phyloP scores from a whole-genome alignment of 1,140 invertebrate species.

The Hylaeus volcanicus region DNA sequence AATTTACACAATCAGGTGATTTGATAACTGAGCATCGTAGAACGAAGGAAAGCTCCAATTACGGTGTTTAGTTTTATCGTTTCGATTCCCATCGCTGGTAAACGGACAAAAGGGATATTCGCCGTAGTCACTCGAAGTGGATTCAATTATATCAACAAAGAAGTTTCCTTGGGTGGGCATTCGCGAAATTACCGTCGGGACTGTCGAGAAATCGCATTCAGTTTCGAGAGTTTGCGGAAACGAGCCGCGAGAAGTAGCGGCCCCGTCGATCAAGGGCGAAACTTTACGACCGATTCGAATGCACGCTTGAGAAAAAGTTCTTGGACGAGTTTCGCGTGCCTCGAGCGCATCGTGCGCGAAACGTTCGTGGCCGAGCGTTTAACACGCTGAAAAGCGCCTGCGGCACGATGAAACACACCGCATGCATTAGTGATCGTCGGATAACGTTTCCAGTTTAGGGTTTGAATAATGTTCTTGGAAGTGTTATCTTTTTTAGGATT shows the following conservation, averaged over 20 bases:
- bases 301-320: conserved; percentile 41
- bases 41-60: too few species aligned
- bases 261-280: conserved; percentile 8
- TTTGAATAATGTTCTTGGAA: conserved; percentile 32
- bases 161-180: neutral
- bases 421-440: conserved; percentile 28
- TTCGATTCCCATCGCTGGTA: too few species aligned
- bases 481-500: neutral
- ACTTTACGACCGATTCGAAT: neutral
- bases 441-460: conserved; percentile 35
- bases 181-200: neutral
- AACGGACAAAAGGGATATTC: too few species aligned
- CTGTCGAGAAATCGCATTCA: too few species aligned
- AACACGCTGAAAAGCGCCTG: conserved; percentile 15
- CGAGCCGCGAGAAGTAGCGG: neutral
- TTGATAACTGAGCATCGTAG: too few species aligned
- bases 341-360: conserved; percentile 42
- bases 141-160: neutral
- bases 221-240: neutral
- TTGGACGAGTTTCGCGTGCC: conserved; percentile 48
- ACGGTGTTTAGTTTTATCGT: too few species aligned
- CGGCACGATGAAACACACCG: neutral
- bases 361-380: conserved; percentile 44
- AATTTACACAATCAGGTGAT: too few species aligned
- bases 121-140: too few species aligned